Evolutionary conservation across 2,888 invertebrate species (phyloP), one percentile per base, ranked within the genome.

Genomic region (Conus canariensis): DNA sequence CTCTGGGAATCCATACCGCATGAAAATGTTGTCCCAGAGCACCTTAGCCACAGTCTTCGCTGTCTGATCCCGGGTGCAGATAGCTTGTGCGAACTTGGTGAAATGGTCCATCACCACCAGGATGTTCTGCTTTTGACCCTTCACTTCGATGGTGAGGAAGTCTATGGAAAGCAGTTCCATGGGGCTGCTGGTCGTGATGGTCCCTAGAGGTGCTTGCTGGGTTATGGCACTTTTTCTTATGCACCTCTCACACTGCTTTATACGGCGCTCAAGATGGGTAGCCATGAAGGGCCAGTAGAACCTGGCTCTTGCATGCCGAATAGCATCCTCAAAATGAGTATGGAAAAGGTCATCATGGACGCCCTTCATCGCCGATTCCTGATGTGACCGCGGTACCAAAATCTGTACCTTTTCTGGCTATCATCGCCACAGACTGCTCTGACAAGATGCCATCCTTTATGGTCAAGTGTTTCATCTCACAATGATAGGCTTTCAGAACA

Each of bases 221-320:
- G 80, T 30, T 19, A 30, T 8, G 10, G 30, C 30, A 19, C 80
- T 19, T 25, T 30, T 10, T 30, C 30, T 25, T 25, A 80, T 9
- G 6, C 80, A 80, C 30, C 30, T 8, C 30, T 25, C 80, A 19
- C 80, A 80, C 16, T 16, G 10, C 30, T 80, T 59, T 12, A 80
- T 30, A 4, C 12, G 10, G 9, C 25, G 10, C 8, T 80, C 80
- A 14, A 14, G 8, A 30, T 80, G 16, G 8, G 30, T 30, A 5
- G 80, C 10, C 80, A 80, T 80, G 30, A 80, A 80, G 25, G 80
- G 80, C 80, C 80, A 80, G n/a, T 19, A 80, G 30, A 80, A 80
- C 10, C 80, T 25, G 16, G 19, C 5, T 45, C 80, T 25, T 8
- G 80, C 80, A 5, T 80, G 80, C 9, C 19, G 80, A 19, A 19